Evolutionary conservation across 2,888 invertebrate species (phyloP).

Genomic region (Drosophila mercatorum): DNA sequence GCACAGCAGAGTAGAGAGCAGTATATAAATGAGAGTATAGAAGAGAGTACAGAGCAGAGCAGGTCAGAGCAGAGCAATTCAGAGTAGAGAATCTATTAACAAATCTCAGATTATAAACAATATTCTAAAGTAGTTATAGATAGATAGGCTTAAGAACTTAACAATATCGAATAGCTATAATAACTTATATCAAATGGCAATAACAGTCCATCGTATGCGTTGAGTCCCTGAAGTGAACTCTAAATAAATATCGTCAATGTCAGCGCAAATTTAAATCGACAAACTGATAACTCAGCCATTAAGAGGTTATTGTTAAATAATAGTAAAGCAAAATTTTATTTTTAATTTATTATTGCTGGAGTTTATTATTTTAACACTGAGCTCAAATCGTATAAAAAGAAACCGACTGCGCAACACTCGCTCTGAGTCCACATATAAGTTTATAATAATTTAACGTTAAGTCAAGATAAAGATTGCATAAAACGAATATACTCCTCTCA

Average conservation of each 20-base stretch:
- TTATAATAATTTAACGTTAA: not conserved
- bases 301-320: conserved; percentile 1
- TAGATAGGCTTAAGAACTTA: too few species aligned
- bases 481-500: not conserved
- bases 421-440: not conserved
- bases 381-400: not conserved
- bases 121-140: too few species aligned
- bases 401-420: not conserved
- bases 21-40: not conserved
- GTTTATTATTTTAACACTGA: conserved; percentile 3
- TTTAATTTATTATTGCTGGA: conserved; percentile 23
- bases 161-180: too few species aligned
- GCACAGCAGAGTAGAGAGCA: not conserved
- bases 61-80: too few species aligned
- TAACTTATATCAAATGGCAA: too few species aligned
- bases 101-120: too few species aligned
- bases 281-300: not conserved
- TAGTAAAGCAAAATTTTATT: not conserved
- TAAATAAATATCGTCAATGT: not conserved
- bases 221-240: too few species aligned
- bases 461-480: not conserved
- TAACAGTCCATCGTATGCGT: too few species aligned
- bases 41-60: not conserved
- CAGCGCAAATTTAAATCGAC: not conserved
- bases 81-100: too few species aligned